These are phyloP conservation scores for Pelodiscus sinensis DNA, from an alignment of 2,113 vertebrate genomes.

Conservation along the genomic window DNA sequence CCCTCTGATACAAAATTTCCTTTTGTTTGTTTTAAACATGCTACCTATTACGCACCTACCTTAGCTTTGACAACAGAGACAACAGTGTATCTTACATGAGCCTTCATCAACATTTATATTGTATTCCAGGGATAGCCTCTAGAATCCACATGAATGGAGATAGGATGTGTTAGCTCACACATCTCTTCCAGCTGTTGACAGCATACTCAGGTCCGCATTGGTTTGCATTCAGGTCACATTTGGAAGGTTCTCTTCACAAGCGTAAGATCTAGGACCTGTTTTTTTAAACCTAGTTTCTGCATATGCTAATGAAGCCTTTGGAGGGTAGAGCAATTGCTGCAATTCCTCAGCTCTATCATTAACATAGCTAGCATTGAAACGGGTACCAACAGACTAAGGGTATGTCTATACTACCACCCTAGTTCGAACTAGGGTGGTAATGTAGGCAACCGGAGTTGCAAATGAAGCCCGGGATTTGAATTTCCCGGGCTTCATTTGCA, in stretches of 20 bases:
- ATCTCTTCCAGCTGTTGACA: fast-evolving
- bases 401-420: too few relatives aligned
- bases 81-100: neutral
- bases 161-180: neutral
- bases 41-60: too few relatives aligned
- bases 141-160: neutral
- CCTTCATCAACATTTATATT: neutral
- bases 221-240: neutral
- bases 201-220: neutral
- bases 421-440: too few relatives aligned
- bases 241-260: neutral
- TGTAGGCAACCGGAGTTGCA: too few relatives aligned
- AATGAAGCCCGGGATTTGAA: too few relatives aligned
- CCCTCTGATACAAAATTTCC: too few relatives aligned
- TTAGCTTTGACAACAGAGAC: neutral
- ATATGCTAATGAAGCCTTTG: neutral
- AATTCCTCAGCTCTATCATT: neutral
- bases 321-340: neutral
- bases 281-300: neutral
- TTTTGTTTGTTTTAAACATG: too few relatives aligned
- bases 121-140: neutral
- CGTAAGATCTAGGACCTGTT: neutral
- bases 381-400: neutral
- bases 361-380: neutral
- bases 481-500: too few relatives aligned